A percentile compares a stretch with the other conserved stretches of the same genome.
These are phyloP conservation scores for Hyperoodon ampullatus DNA, from an alignment of 2,113 vertebrate species.

Conservation along the genomic window DNA sequence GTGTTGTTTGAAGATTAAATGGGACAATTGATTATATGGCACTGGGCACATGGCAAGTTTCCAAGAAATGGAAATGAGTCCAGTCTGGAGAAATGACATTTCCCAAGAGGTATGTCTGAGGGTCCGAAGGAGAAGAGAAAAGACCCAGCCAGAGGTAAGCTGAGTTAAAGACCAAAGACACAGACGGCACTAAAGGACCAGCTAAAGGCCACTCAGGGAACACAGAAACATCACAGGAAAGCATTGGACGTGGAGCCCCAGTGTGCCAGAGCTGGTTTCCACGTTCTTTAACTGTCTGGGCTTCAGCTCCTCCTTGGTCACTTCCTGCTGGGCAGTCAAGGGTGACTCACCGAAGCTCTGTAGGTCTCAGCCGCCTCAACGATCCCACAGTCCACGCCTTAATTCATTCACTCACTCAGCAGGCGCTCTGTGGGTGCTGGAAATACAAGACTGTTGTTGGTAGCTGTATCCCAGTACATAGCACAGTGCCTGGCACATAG, in stretches of 20 bases:
- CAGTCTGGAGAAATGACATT: background rate
- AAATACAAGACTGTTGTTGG: background rate
- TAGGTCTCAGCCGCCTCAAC: background rate
- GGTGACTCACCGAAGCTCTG: background rate
- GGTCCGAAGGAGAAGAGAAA: background rate
- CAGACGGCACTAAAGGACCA: background rate
- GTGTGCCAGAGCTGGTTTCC: background rate
- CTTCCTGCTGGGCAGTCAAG: background rate
- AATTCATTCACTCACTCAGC: background rate
- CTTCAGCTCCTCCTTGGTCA: background rate
- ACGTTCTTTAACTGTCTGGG: background rate
- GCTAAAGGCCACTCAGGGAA: background rate
- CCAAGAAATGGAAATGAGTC: background rate
- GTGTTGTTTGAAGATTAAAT: background rate
- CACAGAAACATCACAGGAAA: background rate
- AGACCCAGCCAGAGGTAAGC: background rate
- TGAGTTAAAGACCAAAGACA: background rate
- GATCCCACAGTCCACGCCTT: fast-evolving
- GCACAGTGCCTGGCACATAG: background rate
- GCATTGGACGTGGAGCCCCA: background rate
- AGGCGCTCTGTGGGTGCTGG: background rate
- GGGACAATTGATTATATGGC: background rate
- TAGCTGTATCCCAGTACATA: background rate
- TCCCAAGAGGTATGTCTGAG: background rate
- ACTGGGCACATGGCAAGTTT: background rate